These are phyloP conservation scores for Diaphora mendica DNA, from an alignment of 2,888 invertebrate genomes.

Conservation along the genomic window DNA sequence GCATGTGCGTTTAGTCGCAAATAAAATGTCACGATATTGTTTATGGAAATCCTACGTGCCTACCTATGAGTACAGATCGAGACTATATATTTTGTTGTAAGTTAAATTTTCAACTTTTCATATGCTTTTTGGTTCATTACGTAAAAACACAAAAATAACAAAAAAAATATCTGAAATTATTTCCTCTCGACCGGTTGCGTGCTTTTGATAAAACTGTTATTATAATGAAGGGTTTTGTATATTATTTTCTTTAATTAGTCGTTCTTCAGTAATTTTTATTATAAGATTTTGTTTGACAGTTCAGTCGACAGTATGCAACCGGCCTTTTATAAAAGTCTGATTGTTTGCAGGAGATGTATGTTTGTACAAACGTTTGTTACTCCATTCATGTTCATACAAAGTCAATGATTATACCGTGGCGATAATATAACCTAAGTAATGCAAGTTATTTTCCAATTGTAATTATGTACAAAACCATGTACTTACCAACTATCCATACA, in stretches of 20 bases:
- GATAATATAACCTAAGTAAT: constrained; percentile 15
- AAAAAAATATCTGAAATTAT: constrained; percentile 37
- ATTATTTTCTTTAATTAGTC: constrained; percentile 29
- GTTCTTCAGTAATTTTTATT: constrained; percentile 33
- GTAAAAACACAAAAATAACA: constrained; percentile 42
- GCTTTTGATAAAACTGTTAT: constrained; percentile 48
- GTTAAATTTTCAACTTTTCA: constrained; percentile 48
- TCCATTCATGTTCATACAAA: constrained; percentile 38
- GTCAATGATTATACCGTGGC: constrained; percentile 27
- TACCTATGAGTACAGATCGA: constrained; percentile 55
- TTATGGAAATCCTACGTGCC: constrained; percentile 48
- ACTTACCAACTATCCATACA: background rate
- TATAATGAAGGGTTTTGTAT: constrained; percentile 23
- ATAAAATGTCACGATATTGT: constrained; percentile 39
- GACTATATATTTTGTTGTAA: constrained; percentile 39
- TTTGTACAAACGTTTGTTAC: constrained; percentile 43
- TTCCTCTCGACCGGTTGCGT: constrained; percentile 50
- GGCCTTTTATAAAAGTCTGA: constrained; percentile 56
- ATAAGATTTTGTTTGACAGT: constrained; percentile 45
- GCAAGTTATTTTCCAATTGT: background rate
- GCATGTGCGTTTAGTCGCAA: constrained; percentile 44
- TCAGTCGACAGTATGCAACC: constrained; percentile 58
- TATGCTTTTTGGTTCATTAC: constrained; percentile 50
- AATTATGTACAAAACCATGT: background rate
- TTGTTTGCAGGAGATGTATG: constrained; percentile 54